Conservation (phyloP, 2,113 vertebrate species). For the Rattus norvegicus region GRCr8 NC_086025.1:10646501-10647000, state of each 20-base stretch:
- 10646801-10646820: conserved; percentile 96
- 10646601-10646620: no score
- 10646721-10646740: conserved; percentile 87
- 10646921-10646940: conserved; percentile 90
- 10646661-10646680: conserved; percentile 40
- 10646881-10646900: conserved; percentile 91
- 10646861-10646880: conserved; percentile 89
- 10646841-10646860: conserved; percentile 92
- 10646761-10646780: conserved; percentile 97
- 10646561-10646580: background rate
- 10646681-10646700: conserved; percentile 77
- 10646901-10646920: conserved; percentile 93
- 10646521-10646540: background rate
- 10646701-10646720: conserved; percentile 62
- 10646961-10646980: conserved; percentile 89
- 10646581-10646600: background rate
- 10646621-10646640: background rate
- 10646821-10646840: conserved; percentile 97
- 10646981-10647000: conserved; percentile 97
- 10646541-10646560: background rate
- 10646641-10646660: background rate
- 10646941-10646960: conserved; percentile 92
- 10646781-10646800: conserved; percentile 95
- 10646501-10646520: accelerated
- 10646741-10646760: conserved; percentile 96